Conservation (phyloP, 2,888 invertebrate species). For the Rhagonycha fulva region DNA sequence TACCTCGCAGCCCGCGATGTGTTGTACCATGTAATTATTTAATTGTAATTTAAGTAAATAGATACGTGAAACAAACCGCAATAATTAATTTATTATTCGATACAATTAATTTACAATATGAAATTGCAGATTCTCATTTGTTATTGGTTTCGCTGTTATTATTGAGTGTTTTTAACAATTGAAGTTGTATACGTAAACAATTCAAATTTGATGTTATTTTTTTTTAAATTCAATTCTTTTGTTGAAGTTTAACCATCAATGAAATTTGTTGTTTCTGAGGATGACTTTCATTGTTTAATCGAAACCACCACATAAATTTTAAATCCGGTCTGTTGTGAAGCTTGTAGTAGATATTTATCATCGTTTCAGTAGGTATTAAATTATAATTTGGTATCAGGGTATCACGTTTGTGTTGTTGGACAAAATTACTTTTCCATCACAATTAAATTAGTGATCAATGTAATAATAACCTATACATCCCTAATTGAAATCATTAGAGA, state of each 20-base stretch:
- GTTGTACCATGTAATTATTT: neutral
- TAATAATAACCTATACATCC: neutral
- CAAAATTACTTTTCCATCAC: neutral
- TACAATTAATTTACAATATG: neutral
- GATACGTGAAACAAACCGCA: neutral
- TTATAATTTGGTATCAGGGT: neutral
- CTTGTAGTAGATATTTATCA: too few relatives aligned
- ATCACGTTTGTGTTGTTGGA: neutral
- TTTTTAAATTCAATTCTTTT: too few relatives aligned
- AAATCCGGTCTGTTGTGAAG: too few relatives aligned
- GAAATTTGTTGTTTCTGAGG: neutral
- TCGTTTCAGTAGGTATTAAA: neutral
- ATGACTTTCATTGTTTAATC: neutral
- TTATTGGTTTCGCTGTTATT: neutral
- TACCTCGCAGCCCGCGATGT: neutral
- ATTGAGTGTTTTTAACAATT: neutral
- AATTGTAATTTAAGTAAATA: neutral
- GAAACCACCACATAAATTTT: neutral
- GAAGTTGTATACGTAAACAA: too few relatives aligned
- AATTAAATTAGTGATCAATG: neutral
- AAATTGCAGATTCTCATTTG: neutral
- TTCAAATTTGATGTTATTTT: too few relatives aligned
- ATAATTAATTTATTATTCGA: neutral
- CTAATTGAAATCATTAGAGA: slow-evolving; percentile 2
- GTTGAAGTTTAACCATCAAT: too few relatives aligned